Conservation (phyloP, 2,113 vertebrate species). For the Elanoides forficatus region DNA sequence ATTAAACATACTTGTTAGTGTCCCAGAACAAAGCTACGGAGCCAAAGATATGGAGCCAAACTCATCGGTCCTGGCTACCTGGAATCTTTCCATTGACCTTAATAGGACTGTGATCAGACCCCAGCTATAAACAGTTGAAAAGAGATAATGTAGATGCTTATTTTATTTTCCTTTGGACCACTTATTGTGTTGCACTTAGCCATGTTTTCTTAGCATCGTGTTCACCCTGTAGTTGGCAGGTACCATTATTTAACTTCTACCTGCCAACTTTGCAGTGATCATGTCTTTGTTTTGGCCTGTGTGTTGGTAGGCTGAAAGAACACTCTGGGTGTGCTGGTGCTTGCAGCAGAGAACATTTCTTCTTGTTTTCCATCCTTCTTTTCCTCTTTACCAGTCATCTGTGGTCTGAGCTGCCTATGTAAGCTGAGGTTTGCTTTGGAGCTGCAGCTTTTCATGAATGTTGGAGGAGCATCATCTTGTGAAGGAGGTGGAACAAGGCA, state of each 20-base stretch:
- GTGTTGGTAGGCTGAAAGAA: neutral
- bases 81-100: conserved; percentile 4
- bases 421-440: neutral
- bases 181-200: neutral
- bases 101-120: neutral
- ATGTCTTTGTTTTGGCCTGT: neutral
- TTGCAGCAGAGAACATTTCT: neutral
- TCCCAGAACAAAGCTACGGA: neutral
- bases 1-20: neutral
- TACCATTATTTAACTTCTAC: conserved; percentile 27
- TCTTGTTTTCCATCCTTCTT: neutral
- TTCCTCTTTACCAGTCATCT: neutral
- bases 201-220: neutral
- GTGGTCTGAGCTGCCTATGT: neutral
- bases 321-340: neutral
- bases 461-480: neutral
- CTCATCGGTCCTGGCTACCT: neutral
- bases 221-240: neutral
- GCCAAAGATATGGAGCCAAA: neutral
- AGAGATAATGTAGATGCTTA: neutral
- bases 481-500: neutral
- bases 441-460: neutral
- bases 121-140: neutral
- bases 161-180: neutral
- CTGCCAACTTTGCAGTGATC: neutral